phyloP scores from a whole-genome alignment of 2,797 vertebrate genomes.

The Sitta carolinensis region DNA sequence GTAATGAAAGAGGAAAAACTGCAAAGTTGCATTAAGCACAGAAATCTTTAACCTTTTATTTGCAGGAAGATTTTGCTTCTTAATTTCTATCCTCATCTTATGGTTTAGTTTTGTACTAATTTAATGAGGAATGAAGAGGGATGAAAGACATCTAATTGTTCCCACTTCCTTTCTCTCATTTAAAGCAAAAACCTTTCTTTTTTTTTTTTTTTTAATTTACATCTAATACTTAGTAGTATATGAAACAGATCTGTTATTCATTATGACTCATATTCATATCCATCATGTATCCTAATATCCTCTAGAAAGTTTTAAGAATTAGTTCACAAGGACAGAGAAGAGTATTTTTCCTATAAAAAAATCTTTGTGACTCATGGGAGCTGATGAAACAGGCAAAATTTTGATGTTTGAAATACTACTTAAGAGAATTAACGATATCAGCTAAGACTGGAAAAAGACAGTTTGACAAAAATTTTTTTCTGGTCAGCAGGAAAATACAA shows the following conservation, averaged over 20 bases:
- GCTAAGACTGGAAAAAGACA: neutral
- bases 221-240: neutral
- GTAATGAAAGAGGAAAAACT: neutral
- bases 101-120: neutral
- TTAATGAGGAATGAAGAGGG: neutral
- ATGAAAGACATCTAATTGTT: neutral
- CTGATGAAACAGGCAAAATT: neutral
- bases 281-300: neutral
- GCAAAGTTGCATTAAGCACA: neutral
- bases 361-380: neutral
- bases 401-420: neutral
- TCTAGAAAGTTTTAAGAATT: neutral
- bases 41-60: neutral
- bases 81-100: neutral
- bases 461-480: neutral
- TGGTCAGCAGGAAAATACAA: neutral
- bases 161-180: neutral
- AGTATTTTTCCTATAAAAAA: neutral
- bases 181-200: neutral
- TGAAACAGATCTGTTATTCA: neutral
- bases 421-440: conserved; percentile 15
- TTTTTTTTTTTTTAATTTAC: neutral
- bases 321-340: neutral
- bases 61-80: neutral
- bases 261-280: neutral